phyloP scores from a whole-genome alignment of 2,888 invertebrate genomes.

The Amphiduros pacificus region DNA sequence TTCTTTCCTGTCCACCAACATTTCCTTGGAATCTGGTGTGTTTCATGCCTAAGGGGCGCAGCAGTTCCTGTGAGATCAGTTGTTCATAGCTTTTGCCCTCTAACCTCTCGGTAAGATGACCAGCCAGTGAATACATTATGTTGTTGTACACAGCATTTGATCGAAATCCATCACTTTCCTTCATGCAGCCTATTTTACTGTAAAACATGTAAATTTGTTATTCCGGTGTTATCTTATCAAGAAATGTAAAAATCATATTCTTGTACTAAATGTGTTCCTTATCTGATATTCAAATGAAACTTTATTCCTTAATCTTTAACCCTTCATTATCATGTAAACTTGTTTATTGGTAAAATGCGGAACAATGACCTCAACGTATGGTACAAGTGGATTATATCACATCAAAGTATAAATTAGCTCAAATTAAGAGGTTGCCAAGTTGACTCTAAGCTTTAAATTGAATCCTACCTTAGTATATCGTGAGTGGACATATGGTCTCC shows the following conservation, averaged over 20 bases:
- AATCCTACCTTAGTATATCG: not conserved
- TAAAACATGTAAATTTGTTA: not conserved
- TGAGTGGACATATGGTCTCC: not conserved
- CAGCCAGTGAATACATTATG: conserved; percentile 55
- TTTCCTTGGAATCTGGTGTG: not conserved
- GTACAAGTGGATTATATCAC: too few relatives aligned
- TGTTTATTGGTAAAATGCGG: too few relatives aligned
- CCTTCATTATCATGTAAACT: not conserved
- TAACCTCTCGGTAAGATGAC: conserved; percentile 48
- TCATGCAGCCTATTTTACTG: conserved; percentile 9
- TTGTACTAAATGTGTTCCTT: too few relatives aligned
- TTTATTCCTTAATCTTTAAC: not conserved
- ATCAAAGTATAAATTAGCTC: too few relatives aligned
- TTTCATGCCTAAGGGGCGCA: conserved; percentile 32
- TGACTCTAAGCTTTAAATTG: too few relatives aligned
- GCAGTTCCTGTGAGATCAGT: conserved; percentile 39
- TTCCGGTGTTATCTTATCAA: too few relatives aligned
- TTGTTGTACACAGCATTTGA: conserved; percentile 46
- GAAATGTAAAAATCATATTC: too few relatives aligned
- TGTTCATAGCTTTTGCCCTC: conserved; percentile 41
- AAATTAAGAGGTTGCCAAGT: too few relatives aligned
- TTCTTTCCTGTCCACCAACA: too few relatives aligned
- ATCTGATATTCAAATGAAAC: too few relatives aligned
- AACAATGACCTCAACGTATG: too few relatives aligned
- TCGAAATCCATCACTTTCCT: not conserved